phyloP scores from a whole-genome alignment of 2,113 vertebrate species.

The Dasyornis broadbenti region DNA sequence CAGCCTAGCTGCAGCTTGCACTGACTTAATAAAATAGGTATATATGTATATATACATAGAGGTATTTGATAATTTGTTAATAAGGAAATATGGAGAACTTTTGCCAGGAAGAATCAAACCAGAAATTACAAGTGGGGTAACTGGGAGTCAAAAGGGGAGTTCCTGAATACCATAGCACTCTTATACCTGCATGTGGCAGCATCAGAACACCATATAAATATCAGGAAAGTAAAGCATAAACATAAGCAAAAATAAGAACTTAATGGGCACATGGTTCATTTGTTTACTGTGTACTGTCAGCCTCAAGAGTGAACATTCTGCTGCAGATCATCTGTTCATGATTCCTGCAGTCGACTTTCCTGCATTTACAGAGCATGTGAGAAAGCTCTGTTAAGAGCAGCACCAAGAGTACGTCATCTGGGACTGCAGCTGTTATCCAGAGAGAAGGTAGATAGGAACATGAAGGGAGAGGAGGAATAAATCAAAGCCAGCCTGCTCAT shows the following conservation, averaged over 20 bases:
- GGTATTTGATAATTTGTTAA: not conserved
- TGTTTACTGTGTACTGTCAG: not conserved
- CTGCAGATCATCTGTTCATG: slow-evolving; percentile 23
- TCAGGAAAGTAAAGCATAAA: not conserved
- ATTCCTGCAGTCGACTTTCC: not conserved
- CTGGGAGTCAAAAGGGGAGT: not conserved
- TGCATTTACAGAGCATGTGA: not conserved
- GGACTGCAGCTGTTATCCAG: slow-evolving; percentile 1
- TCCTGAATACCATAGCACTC: not conserved
- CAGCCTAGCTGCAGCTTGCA: not conserved
- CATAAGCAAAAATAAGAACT: not conserved
- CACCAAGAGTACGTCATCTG: slow-evolving; percentile 1
- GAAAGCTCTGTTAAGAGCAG: not conserved
- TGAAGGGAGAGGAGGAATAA: slow-evolving; percentile 8
- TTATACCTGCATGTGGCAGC: slow-evolving; percentile 5
- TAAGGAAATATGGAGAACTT: not conserved
- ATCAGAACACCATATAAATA: not conserved
- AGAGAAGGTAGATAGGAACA: slow-evolving; percentile 2
- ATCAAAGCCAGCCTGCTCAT: not conserved
- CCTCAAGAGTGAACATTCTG: not conserved
- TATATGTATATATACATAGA: not conserved
- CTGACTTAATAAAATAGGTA: not conserved
- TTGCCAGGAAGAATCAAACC: not conserved
- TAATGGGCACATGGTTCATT: not conserved
- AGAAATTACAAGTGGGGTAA: not conserved